These are phyloP conservation scores for Daphoenositta chrysoptera DNA, from an alignment of 2,113 vertebrate species.

Conservation along the genomic window DNA sequence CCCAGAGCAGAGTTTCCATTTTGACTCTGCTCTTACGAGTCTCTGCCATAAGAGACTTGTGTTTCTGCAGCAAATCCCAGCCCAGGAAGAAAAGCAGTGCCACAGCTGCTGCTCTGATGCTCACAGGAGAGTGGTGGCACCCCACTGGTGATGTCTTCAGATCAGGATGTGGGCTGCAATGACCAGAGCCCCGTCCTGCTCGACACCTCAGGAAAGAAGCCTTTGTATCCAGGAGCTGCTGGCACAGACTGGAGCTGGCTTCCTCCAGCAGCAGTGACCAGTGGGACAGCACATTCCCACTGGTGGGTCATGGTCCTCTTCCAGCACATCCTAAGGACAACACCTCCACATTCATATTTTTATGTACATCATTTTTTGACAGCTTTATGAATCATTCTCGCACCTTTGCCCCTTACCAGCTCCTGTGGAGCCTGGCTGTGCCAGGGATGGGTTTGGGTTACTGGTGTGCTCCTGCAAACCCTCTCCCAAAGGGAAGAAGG, in stretches of 20 bases:
- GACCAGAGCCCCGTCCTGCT: background rate
- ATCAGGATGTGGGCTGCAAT: background rate
- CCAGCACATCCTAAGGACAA: accelerated
- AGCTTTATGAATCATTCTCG: background rate
- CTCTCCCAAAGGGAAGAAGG: background rate
- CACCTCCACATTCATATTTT: background rate
- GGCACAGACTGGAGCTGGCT: background rate
- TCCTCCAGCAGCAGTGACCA: background rate
- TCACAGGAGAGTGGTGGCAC: background rate
- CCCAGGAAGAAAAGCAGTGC: background rate
- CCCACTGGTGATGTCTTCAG: background rate
- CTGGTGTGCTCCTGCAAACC: background rate
- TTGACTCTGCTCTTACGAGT: background rate
- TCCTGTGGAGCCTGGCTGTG: background rate
- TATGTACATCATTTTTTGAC: background rate
- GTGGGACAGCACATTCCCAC: background rate
- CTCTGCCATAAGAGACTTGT: background rate
- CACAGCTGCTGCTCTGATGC: background rate
- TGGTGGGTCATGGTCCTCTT: background rate
- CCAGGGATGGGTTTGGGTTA: background rate
- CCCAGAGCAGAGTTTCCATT: background rate
- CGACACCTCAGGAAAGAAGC: accelerated
- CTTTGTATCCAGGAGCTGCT: background rate
- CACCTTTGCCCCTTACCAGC: background rate
- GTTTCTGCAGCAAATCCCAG: background rate